Evolutionary conservation across 2,797 vertebrate species (phyloP).

Genomic region (Gymnocypris eckloni): DNA sequence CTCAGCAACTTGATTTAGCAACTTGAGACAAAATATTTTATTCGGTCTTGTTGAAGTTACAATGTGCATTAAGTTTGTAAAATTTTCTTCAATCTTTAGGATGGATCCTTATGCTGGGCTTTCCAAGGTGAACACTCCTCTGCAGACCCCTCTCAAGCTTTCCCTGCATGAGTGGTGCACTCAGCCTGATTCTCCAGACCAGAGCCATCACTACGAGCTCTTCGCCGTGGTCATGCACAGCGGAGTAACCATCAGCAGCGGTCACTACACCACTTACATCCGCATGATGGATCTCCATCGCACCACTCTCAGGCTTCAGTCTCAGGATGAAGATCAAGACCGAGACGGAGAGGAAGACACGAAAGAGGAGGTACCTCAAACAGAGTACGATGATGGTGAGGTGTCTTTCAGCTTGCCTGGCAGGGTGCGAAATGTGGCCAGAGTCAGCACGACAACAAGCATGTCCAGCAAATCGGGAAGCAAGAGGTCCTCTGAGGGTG

Average conservation of each 20-base stretch:
- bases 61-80: not conserved
- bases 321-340: constrained; percentile 57
- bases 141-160: constrained; percentile 89
- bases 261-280: constrained; percentile 95
- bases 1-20: not conserved
- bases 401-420: constrained; percentile 79
- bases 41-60: not conserved
- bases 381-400: constrained; percentile 84
- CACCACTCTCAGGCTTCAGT: constrained; percentile 63
- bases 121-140: constrained; percentile 95
- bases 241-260: constrained; percentile 95
- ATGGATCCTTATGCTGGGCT: constrained; percentile 92
- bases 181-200: constrained; percentile 71
- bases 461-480: constrained; percentile 76
- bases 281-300: constrained; percentile 85
- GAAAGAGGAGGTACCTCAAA: constrained; percentile 69
- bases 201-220: constrained; percentile 84
- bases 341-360: constrained; percentile 44
- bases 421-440: constrained; percentile 63
- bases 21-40: not conserved
- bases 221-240: constrained; percentile 99
- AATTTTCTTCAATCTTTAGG: constrained; percentile 67
- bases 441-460: constrained; percentile 45
- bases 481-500: constrained; percentile 87
- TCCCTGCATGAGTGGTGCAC: constrained; percentile 96